A percentile compares a stretch with the other conserved stretches of the same genome.
These are phyloP conservation scores for Epinotia ramella DNA, from an alignment of 2,888 invertebrate species.

Conservation along the genomic window DNA sequence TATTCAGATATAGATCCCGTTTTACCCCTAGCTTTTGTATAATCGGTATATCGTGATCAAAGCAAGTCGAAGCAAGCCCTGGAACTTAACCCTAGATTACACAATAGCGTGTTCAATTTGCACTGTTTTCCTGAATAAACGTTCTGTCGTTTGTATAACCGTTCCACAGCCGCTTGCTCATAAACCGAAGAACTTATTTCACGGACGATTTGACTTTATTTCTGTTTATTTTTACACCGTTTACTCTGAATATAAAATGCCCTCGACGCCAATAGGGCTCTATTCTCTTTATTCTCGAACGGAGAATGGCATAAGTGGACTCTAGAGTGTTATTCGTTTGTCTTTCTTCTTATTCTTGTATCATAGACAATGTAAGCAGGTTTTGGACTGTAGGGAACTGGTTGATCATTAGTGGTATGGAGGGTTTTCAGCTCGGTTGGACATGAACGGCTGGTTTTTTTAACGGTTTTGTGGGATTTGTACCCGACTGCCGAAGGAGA, in stretches of 20 bases:
- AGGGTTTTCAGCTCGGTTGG: neutral
- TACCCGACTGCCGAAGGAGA: too few species aligned
- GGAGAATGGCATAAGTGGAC: neutral
- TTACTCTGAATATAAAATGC: conserved; percentile 11
- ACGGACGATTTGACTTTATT: conserved; percentile 35
- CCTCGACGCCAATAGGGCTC: conserved; percentile 2
- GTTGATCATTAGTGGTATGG: neutral
- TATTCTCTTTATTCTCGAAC: neutral
- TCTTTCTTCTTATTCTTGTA: neutral
- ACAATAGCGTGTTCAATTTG: too few species aligned
- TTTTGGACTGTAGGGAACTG: neutral
- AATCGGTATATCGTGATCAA: too few species aligned
- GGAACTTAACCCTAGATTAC: too few species aligned
- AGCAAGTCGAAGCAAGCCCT: too few species aligned
- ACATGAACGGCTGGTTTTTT: neutral
- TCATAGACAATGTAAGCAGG: neutral
- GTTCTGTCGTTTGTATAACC: neutral
- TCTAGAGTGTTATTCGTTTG: neutral
- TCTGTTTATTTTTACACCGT: conserved; percentile 42
- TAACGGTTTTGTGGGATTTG: neutral
- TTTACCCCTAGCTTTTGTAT: too few species aligned
- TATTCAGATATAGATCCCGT: too few species aligned
- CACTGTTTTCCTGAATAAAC: neutral
- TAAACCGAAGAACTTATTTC: conserved; percentile 39
- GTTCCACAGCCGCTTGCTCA: neutral